Base-by-base conservation (phyloP, 2,888 invertebrate genomes). In the Cephus pygmeus region DNA sequence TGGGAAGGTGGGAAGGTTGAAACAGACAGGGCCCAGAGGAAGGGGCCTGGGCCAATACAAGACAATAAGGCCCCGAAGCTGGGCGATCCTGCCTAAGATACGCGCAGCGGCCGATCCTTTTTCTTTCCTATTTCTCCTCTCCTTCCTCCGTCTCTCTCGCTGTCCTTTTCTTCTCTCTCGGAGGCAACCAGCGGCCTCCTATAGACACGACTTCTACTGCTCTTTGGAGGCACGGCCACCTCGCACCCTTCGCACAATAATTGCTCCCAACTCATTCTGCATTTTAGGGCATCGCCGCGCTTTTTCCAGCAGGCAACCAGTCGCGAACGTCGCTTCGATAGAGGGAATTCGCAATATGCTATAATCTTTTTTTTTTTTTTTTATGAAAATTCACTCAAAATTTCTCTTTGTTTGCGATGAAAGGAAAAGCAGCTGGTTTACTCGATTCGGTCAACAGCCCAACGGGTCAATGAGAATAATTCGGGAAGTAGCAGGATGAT, bases 31-130 rank as follows among this genome's bases (percentile, higher is more conserved):
- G 30, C 30, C 69, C 30, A 12, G 30, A 33, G 69, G 83, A 82
- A 84, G 33, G 76, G 33, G 15, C 69, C 82, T 80, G 83, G 83
- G 80, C 36, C 84, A 84, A 85, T 86, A 86, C 83, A 87, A 85
- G 83, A 87, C 85, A 88, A 87, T 86, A 87, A 88, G 86, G 84
- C 82, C 85, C 83, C 82, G 83, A 81, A 85, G 84, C 83, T 80
- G 80, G 80, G 81, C 81, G 88, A 87, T 87, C 85, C 82, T 84
- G 83, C 80, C 80, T 77, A 78, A 87, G 87, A 88, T 87, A 88
- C 81, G 30, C 69, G 30, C 83, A 12, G 36, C 36, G 4, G 4
- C 36, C 15, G 36, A 12, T 74, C 81, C 76, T 74, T 82, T 80
- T 79, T 81, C 80, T 80, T 81, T 81, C 81, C 77, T 77, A 77